Evolutionary conservation across 2,888 invertebrate species (phyloP).

Genomic region (Bombylius major): DNA sequence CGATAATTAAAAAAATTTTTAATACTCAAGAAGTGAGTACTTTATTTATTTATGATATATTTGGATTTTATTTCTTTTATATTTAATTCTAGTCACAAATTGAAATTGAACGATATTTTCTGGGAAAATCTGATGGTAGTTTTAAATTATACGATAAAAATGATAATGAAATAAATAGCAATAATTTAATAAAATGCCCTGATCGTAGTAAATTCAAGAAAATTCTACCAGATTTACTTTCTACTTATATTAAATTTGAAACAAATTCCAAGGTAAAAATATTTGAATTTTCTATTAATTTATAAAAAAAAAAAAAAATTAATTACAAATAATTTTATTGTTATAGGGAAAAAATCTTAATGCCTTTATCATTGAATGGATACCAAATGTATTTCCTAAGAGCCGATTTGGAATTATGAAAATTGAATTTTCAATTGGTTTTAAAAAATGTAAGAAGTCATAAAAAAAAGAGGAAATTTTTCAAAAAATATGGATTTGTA

Average conservation of each 20-base stretch:
- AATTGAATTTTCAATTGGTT: slow-evolving; percentile 58
- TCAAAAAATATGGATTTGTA: too few relatives aligned
- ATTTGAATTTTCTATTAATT: not conserved
- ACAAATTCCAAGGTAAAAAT: not conserved
- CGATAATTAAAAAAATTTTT: slow-evolving; percentile 62
- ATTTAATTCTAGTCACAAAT: slow-evolving; percentile 22
- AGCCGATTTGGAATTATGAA: slow-evolving; percentile 59
- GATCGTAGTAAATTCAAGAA: slow-evolving; percentile 18
- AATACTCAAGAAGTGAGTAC: slow-evolving; percentile 45
- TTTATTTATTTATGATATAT: too few relatives aligned
- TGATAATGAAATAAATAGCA: not conserved
- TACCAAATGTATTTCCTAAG: slow-evolving; percentile 54
- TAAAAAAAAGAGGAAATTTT: not conserved
- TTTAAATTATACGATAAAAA: slow-evolving; percentile 32
- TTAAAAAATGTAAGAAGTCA: slow-evolving; percentile 33
- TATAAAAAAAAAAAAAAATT: slow-evolving; percentile 27
- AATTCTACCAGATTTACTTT: slow-evolving; percentile 24
- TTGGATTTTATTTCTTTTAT: not conserved
- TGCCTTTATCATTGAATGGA: slow-evolving; percentile 64
- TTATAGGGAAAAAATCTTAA: slow-evolving; percentile 38
- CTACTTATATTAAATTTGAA: slow-evolving; percentile 25
- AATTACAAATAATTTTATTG: slow-evolving; percentile 17
- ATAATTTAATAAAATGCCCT: not conserved
- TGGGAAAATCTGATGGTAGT: slow-evolving; percentile 47
- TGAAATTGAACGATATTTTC: slow-evolving; percentile 50